Evolutionary conservation across 2,113 vertebrate species (phyloP).

Genomic region (Delphinapterus leucas): DNA sequence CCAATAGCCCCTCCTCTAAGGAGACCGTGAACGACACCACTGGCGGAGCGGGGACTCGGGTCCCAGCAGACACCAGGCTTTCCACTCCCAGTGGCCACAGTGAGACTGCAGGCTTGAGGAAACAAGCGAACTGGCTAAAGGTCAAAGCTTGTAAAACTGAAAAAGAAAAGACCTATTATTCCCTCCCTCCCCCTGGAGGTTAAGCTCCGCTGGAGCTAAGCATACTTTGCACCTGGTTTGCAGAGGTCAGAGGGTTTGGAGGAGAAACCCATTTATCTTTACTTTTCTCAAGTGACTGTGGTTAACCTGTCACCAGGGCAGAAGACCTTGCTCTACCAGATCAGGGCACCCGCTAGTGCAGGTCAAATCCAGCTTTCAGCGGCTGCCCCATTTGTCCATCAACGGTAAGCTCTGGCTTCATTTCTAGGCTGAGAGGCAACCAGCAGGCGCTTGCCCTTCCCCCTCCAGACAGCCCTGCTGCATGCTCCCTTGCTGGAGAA

Average conservation of each 20-base stretch:
- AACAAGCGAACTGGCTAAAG: neutral
- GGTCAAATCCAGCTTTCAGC: neutral
- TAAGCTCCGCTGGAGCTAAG: neutral
- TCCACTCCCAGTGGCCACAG: neutral
- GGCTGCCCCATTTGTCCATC: neutral
- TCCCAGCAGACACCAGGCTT: neutral
- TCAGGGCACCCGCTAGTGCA: neutral
- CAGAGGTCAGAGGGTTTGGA: conserved; percentile 8
- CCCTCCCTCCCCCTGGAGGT: neutral
- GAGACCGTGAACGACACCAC: neutral
- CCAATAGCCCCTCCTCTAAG: neutral
- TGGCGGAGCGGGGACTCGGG: neutral
- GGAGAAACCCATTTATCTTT: conserved; percentile 44
- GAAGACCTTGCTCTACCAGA: neutral
- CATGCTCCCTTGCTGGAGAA: neutral
- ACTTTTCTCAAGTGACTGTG: conserved; percentile 46
- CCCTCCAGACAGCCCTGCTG: neutral
- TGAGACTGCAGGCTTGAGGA: neutral
- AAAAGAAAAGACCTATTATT: neutral
- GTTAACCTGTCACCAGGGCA: conserved; percentile 53
- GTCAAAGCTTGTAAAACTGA: neutral
- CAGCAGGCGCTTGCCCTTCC: neutral
- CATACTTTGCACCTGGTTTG: neutral
- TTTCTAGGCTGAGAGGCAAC: neutral
- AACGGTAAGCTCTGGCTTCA: neutral